phyloP scores from a whole-genome alignment of 2,888 invertebrate genomes.

The Hedychridium roseum region DNA sequence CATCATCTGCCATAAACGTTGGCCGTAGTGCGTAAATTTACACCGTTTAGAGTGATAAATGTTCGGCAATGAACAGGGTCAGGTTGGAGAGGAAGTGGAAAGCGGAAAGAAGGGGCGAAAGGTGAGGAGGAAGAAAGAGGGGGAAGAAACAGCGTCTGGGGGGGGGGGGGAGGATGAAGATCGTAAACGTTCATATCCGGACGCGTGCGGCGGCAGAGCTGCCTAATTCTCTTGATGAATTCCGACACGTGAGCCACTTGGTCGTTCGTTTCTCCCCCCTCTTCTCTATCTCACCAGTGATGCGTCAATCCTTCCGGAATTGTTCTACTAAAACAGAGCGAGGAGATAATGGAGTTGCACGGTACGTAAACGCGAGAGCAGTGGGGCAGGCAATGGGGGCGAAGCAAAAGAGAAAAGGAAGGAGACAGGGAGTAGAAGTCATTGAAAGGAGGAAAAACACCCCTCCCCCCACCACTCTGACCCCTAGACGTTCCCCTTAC shows the following conservation, averaged over 20 bases:
- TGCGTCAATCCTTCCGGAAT: constrained; percentile 21
- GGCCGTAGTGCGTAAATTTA: too few species aligned
- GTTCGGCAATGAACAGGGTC: constrained; percentile 12
- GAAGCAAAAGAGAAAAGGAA: constrained; percentile 5
- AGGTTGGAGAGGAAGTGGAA: background rate
- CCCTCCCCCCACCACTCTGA: background rate
- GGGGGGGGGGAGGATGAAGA: constrained; percentile 8
- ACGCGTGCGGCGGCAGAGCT: background rate
- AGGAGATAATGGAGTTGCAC: constrained; percentile 22
- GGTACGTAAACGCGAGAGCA: background rate
- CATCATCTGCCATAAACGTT: too few species aligned
- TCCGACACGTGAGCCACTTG: constrained; percentile 25
- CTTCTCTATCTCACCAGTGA: too few species aligned
- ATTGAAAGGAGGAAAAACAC: background rate
- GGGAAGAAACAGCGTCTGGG: too few species aligned
- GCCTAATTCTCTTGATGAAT: constrained; percentile 20
- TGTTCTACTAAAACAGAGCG: constrained; percentile 16
- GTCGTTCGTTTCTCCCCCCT: too few species aligned
- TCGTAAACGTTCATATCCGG: constrained; percentile 18
- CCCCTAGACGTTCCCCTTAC: background rate
- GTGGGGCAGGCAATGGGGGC: constrained; percentile 1
- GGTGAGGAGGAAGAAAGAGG: background rate
- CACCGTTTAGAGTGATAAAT: too few species aligned
- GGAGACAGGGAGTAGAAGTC: background rate
- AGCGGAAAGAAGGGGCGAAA: background rate